A percentile compares a stretch with the other conserved stretches of the same genome.
Evolutionary conservation across 2,888 invertebrate species (phyloP).

Genomic region (Tenthredo distinguenda): DNA sequence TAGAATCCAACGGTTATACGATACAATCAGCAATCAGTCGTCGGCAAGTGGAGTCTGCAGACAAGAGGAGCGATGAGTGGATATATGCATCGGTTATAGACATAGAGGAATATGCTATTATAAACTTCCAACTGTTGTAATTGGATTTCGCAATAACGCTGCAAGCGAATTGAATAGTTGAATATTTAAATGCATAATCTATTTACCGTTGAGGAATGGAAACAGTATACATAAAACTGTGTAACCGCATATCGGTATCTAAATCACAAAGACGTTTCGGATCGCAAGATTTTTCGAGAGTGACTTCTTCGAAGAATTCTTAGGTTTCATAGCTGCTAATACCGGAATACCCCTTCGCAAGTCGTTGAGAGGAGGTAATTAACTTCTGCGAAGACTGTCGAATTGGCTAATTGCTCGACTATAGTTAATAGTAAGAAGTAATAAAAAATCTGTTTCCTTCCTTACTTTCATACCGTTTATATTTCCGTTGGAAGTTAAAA

Average conservation of each 20-base stretch:
- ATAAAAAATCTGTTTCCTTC: not conserved
- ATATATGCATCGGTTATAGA: not conserved
- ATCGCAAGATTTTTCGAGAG: not conserved
- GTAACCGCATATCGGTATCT: not conserved
- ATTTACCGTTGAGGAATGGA: not conserved
- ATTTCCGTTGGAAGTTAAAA: not conserved
- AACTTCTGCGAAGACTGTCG: not conserved
- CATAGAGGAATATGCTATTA: not conserved
- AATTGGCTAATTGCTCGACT: not conserved
- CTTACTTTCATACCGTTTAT: not conserved
- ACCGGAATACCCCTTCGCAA: not conserved
- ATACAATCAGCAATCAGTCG: constrained; percentile 37
- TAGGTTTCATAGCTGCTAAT: not conserved
- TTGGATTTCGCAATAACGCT: constrained; percentile 6
- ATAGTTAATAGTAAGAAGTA: not conserved
- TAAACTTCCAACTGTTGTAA: not conserved
- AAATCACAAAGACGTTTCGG: not conserved
- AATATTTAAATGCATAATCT: constrained; percentile 2
- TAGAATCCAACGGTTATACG: constrained; percentile 13
- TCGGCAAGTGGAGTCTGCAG: not conserved
- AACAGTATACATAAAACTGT: not conserved
- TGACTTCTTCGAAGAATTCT: not conserved
- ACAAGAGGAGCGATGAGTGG: not conserved
- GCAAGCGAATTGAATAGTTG: not conserved
- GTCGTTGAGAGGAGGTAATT: not conserved